Conservation (phyloP, 2,113 vertebrate genomes). For the Pogonocichla stellata region DNA sequence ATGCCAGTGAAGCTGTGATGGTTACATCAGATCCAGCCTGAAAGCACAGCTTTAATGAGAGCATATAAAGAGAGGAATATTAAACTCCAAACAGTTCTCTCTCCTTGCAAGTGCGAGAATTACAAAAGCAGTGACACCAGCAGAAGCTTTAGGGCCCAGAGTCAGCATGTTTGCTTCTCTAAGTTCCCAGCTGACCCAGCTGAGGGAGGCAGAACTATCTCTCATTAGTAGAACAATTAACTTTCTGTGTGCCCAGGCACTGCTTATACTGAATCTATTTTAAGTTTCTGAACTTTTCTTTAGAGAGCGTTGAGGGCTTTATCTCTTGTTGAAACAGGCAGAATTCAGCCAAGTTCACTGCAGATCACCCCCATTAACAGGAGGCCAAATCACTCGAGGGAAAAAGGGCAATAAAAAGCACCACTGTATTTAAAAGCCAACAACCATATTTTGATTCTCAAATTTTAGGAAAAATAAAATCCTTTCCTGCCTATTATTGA, state of each 20-base stretch:
- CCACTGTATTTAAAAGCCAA: background rate
- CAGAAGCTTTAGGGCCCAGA: background rate
- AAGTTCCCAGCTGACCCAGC: background rate
- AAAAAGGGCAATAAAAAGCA: background rate
- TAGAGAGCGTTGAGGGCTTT: background rate
- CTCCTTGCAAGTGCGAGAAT: background rate
- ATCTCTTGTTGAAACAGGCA: background rate
- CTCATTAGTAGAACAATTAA: background rate
- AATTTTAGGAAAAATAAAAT: background rate
- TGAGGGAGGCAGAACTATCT: background rate
- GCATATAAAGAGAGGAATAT: background rate
- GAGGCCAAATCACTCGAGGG: background rate
- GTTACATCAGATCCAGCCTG: background rate
- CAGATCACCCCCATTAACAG: background rate
- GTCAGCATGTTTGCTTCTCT: background rate
- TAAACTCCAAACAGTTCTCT: background rate
- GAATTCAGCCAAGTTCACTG: background rate
- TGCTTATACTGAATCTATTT: background rate
- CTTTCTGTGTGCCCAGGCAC: background rate
- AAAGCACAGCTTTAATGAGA: background rate
- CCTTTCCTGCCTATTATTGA: accelerated
- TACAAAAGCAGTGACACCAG: background rate
- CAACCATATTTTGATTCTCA: background rate
- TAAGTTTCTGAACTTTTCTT: background rate
- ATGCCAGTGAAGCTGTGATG: background rate